phyloP scores from a whole-genome alignment of 2,797 vertebrate species.

The Periophthalmus magnuspinnatus region DNA sequence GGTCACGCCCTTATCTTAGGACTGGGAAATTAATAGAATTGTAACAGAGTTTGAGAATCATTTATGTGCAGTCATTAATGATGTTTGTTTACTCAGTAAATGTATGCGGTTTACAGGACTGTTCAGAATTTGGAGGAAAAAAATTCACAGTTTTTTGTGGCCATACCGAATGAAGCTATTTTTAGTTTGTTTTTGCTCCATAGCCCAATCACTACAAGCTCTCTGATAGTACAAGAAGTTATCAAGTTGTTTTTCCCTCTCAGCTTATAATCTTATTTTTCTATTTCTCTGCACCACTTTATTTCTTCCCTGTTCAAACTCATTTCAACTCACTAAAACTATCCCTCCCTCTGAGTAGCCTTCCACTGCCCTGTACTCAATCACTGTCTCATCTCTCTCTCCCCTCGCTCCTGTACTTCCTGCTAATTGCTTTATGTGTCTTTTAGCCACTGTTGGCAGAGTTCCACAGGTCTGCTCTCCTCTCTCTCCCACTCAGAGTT shows the following conservation, averaged over 20 bases:
- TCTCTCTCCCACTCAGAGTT: constrained; percentile 45
- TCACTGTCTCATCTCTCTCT: constrained; percentile 28
- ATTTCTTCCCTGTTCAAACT: constrained; percentile 40
- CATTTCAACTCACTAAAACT: constrained; percentile 27
- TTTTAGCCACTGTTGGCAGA: constrained; percentile 66
- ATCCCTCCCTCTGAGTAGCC: constrained; percentile 30
- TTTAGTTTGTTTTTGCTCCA: no score
- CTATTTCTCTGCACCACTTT: constrained; percentile 48
- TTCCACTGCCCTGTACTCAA: constrained; percentile 47
- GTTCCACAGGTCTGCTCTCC: constrained; percentile 54
- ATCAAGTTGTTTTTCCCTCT: constrained; percentile 20
- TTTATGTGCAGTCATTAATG: no score
- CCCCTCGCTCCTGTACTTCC: constrained; percentile 50
- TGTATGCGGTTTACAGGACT: no score
- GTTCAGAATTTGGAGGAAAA: no score
- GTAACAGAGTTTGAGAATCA: no score
- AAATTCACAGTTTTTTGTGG: no score
- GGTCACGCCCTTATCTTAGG: no score
- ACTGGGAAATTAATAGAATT: no score
- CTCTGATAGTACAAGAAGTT: background rate
- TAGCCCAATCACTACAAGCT: no score
- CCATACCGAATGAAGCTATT: no score
- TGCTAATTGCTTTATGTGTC: constrained; percentile 77
- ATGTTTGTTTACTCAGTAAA: no score
- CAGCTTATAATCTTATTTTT: constrained; percentile 63